Evolutionary conservation across 2,888 invertebrate genomes (phyloP).

Genomic region (Trachelus stipa): DNA sequence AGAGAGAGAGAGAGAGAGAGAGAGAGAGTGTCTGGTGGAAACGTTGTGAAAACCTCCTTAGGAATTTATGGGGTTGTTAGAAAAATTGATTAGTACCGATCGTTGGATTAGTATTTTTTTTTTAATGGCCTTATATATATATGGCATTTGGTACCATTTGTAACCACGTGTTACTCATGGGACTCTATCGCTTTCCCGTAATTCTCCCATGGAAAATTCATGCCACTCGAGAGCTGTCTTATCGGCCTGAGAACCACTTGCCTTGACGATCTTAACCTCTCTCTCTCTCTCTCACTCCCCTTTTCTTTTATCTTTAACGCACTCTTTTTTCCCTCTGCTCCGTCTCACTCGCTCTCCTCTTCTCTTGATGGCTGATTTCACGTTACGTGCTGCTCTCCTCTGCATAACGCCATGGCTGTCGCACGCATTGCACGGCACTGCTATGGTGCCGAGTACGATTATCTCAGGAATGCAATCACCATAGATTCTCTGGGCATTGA

Average conservation of each 20-base stretch:
- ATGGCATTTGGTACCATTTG: too few relatives aligned
- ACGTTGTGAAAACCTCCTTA: too few relatives aligned
- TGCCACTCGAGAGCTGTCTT: constrained; percentile 22
- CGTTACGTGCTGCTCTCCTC: background rate
- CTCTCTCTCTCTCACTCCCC: too few relatives aligned
- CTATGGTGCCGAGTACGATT: constrained; percentile 38
- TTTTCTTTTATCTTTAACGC: background rate
- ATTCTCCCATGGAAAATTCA: constrained; percentile 26
- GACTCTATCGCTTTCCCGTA: constrained; percentile 31
- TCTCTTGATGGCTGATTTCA: background rate
- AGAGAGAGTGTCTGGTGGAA: too few relatives aligned
- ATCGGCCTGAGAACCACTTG: constrained; percentile 44
- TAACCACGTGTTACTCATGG: constrained; percentile 8
- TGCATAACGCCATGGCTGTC: constrained; percentile 30
- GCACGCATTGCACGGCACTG: constrained; percentile 20
- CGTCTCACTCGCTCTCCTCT: background rate
- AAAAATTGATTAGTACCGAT: too few relatives aligned
- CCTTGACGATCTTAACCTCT: constrained; percentile 14
- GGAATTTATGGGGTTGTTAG: too few relatives aligned
- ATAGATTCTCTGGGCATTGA: background rate
- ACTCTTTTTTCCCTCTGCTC: background rate
- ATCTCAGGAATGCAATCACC: constrained; percentile 44
- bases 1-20: too few relatives aligned
- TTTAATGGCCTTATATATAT: too few relatives aligned
- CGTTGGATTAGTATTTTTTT: too few relatives aligned